Base-by-base conservation (phyloP, 92 coral and sea anemone species). In the Paragorgia papillata region DNA sequence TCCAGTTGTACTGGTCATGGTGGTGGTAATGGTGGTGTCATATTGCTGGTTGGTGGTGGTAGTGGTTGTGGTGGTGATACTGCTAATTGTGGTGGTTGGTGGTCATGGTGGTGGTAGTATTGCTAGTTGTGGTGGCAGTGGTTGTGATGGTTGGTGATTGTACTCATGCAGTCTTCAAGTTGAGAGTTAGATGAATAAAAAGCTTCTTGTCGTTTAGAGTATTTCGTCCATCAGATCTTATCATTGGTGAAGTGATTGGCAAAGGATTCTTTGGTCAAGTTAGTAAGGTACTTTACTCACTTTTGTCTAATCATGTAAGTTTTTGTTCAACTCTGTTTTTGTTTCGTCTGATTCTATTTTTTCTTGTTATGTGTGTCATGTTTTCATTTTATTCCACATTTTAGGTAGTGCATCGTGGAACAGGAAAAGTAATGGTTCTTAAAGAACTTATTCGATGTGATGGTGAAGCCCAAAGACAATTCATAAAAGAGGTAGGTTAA, bases 181-280 rank as follows among this genome's bases (percentile, higher is more conserved):
- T 37, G n/a, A n/a, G n/a, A n/a, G n/a, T 37, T 37, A 37, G 10
- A 37, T 37, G 6, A 37, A 10, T 10, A 37, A 10, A 37, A 37
- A 4, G 4, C 10, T 37, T 37, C 6, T 37, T 10, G 43, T 51
- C 62, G 17, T 68, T 30, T 22, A 95, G 99, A 70, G 96, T 91
- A 25, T 95, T 95, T 66, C 96, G 95, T 61, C 97, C 97, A 4
- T 82, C 86, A 53, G 99, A 95, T 69, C 85, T 95, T 43, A 74
- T 82, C 33, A 78, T 91, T 54, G 99, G 99, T 29, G 99, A 95
- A 15, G 92, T 89, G 21, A 85, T 95, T 43, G 99, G 99, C 29
- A 85, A 84, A 85, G 99, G 99, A 1, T 95, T 95, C 84, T 95
- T 89, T 83, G 99, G 99, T 64, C 99, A 95, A 83, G 99, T 91